Evolutionary conservation across 2,888 invertebrate species (phyloP).

Genomic region (Brachylomia viminalis): DNA sequence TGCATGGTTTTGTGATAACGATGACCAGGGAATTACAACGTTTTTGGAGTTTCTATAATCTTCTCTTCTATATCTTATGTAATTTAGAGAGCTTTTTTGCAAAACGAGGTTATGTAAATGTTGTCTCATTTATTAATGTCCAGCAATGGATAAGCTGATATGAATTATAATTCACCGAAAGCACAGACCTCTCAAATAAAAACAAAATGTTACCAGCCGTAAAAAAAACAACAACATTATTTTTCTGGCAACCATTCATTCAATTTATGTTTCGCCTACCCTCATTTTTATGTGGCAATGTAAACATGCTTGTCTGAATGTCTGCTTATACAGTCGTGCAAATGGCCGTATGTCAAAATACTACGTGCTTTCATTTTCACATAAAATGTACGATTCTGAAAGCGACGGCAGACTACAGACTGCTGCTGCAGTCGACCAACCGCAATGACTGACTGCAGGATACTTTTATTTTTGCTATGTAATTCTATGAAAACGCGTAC

Average conservation of each 20-base stretch:
- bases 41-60: too few species aligned
- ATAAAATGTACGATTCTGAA: constrained; percentile 22
- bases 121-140: constrained; percentile 8
- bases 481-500: neutral
- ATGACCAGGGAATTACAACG: neutral
- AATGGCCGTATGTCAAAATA: constrained; percentile 55
- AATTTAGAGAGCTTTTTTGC: too few species aligned
- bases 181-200: constrained; percentile 17
- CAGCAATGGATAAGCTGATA: neutral
- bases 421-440: neutral
- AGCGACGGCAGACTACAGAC: neutral
- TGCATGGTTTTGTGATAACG: neutral
- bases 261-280: constrained; percentile 59
- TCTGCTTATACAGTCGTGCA: constrained; percentile 62
- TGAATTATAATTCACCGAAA: constrained; percentile 34
- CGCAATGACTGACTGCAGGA: neutral
- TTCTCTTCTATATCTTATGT: too few species aligned
- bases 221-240: constrained; percentile 41
- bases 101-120: neutral
- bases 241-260: constrained; percentile 60
- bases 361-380: constrained; percentile 52
- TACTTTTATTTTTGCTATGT: neutral
- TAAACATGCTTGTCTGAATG: constrained; percentile 62
- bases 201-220: constrained; percentile 16
- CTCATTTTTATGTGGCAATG: constrained; percentile 56